Percentiles rank a stretch among this genome's conserved stretches.
Conservation (phyloP, 2,797 vertebrate genomes). For the Typhlichthys subterraneus region DNA sequence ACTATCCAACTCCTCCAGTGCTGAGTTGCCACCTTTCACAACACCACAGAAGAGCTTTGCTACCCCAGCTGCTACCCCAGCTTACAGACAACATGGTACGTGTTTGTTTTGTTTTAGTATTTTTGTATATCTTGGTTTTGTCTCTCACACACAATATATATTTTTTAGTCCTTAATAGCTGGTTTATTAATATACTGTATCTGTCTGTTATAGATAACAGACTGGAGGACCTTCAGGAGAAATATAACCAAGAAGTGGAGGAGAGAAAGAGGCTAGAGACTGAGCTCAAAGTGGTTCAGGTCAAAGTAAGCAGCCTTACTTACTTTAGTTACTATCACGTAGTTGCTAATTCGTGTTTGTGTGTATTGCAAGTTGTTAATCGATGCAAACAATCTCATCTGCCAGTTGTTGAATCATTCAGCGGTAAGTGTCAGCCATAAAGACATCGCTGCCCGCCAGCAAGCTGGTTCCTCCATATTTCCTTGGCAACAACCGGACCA, state of each 20-base stretch:
- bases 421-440: conserved; percentile 82
- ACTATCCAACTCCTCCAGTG: conserved; percentile 52
- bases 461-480: conserved; percentile 90
- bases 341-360: not conserved
- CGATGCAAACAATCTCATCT: conserved; percentile 23
- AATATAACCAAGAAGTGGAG: conserved; percentile 86
- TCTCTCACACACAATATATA: not conserved
- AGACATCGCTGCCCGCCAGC: conserved; percentile 87
- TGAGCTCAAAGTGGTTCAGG: conserved; percentile 83
- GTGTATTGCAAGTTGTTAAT: conserved; percentile 1
- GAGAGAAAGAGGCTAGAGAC: conserved; percentile 86
- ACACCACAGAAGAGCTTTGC: conserved; percentile 83
- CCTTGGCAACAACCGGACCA: conserved; percentile 89
- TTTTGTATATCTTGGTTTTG: not conserved
- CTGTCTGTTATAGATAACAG: conserved; percentile 73
- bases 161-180: too few species aligned
- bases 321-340: not conserved
- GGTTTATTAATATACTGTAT: conserved; percentile 2
- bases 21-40: conserved; percentile 71
- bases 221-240: conserved; percentile 86
- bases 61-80: conserved; percentile 68
- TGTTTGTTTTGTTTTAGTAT: conserved; percentile 7
- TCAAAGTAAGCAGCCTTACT: conserved; percentile 76
- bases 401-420: conserved; percentile 78
- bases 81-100: conserved; percentile 79